Evolutionary conservation across 2,888 invertebrate species (phyloP).

Genomic region (Perdita meconis): DNA sequence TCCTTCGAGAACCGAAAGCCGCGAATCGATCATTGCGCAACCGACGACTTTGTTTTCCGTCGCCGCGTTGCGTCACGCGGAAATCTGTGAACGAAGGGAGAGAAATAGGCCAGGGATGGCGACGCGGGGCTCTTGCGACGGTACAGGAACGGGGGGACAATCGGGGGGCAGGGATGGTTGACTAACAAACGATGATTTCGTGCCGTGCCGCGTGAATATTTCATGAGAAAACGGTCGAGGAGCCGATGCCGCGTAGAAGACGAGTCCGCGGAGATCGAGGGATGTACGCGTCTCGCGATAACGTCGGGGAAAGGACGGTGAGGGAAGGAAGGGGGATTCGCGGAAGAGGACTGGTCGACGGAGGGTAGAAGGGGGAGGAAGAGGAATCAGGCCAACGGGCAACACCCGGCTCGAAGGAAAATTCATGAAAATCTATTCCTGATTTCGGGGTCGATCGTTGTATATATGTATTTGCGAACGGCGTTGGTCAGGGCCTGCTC

Average conservation of each 20-base stretch:
- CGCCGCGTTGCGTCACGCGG: background rate
- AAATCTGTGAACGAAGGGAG: conserved; percentile 1
- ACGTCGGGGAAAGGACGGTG: conserved; percentile 3
- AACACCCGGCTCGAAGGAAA: conserved; percentile 65
- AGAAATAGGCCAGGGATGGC: conserved; percentile 59
- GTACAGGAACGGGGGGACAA: too few species aligned
- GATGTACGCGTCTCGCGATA: conserved; percentile 36
- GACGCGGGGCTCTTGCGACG: too few species aligned
- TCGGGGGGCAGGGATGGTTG: conserved; percentile 60
- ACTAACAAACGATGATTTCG: conserved; percentile 78
- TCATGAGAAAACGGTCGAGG: conserved; percentile 74
- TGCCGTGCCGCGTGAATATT: conserved; percentile 78
- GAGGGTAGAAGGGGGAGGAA: conserved; percentile 6
- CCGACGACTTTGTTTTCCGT: background rate
- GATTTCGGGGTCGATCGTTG: conserved; percentile 66
- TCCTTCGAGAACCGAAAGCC: background rate
- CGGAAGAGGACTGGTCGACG: conserved; percentile 35
- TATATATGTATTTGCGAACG: conserved; percentile 61
- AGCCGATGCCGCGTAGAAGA: conserved; percentile 29
- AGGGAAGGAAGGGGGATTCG: background rate
- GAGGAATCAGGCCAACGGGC: conserved; percentile 57
- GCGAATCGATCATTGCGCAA: conserved; percentile 9
- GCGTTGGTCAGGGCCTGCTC: conserved; percentile 12
- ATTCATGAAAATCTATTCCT: conserved; percentile 79
- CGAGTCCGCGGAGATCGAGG: conserved; percentile 24